A percentile compares a stretch with the other conserved stretches of the same genome.
Conservation (phyloP, 1,140 invertebrate genomes). For the Cyrtorhinus lividipennis region DNA sequence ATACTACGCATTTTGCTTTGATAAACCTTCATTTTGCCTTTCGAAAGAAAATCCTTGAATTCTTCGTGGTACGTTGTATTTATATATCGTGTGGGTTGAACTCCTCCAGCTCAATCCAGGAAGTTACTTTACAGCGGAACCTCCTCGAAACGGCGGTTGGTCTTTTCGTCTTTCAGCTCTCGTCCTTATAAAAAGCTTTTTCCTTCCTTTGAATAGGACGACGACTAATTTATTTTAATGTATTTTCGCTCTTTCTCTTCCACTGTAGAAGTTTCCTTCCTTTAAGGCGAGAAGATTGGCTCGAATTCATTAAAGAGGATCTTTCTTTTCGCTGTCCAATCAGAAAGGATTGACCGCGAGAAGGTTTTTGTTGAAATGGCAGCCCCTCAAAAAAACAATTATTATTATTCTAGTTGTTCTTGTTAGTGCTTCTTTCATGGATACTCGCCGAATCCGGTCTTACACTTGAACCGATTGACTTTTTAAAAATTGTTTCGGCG, state of each 20-base stretch:
- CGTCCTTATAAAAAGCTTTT: constrained; percentile 4
- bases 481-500: too few relatives aligned
- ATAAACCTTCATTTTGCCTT: too few relatives aligned
- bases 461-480: too few relatives aligned
- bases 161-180: not conserved
- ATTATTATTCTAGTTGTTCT: not conserved
- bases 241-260: not conserved
- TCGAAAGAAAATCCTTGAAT: too few relatives aligned
- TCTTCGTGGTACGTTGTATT: too few relatives aligned
- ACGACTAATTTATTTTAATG: not conserved
- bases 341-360: not conserved
- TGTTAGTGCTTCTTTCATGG: not conserved
- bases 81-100: too few relatives aligned
- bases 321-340: not conserved
- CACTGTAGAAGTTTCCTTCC: not conserved
- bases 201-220: constrained; percentile 1
- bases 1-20: too few relatives aligned
- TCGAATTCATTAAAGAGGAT: not conserved
- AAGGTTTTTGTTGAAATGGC: not conserved
- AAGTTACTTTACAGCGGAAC: too few relatives aligned
- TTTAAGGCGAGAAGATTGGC: too few relatives aligned
- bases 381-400: not conserved
- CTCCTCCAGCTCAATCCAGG: too few relatives aligned
- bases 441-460: too few relatives aligned
- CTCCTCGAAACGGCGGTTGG: too few relatives aligned